phyloP scores from a whole-genome alignment of 2,113 vertebrate genomes.

The Columba janthina region DNA sequence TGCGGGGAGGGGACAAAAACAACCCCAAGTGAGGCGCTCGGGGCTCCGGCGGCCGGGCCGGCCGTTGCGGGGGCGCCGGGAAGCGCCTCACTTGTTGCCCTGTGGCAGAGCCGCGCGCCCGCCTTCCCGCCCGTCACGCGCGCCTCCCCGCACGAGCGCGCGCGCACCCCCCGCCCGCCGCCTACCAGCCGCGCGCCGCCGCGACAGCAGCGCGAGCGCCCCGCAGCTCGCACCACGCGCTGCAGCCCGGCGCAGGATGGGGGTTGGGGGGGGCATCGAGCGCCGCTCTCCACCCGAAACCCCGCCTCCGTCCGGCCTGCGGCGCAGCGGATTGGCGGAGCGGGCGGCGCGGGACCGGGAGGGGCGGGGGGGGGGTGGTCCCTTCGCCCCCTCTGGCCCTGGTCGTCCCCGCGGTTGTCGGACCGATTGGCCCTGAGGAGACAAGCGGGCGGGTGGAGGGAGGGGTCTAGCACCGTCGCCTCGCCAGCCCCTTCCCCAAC shows the following conservation, averaged over 20 bases:
- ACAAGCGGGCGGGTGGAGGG: not conserved
- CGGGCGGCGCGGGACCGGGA: too few species aligned
- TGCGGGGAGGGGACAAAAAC: not conserved
- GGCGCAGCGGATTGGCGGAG: not conserved
- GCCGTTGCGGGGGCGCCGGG: not conserved
- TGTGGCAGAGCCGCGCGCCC: not conserved
- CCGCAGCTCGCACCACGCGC: not conserved
- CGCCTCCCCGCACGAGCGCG: not conserved
- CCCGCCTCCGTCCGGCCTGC: not conserved
- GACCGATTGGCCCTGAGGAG: fast-evolving
- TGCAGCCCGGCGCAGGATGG: not conserved
- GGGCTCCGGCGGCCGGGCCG: not conserved
- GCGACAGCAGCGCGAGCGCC: too few species aligned
- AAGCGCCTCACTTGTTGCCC: not conserved
- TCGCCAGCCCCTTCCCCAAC: too few species aligned
- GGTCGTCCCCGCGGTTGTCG: not conserved
- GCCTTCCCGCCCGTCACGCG: not conserved
- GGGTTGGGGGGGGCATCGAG: too few species aligned
- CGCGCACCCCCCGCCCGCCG: not conserved
- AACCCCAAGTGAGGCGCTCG: fast-evolving
- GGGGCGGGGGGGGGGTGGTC: not conserved
- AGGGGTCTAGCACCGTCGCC: too few species aligned
- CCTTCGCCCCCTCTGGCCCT: fast-evolving
- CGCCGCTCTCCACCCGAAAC: not conserved
- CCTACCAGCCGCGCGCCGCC: not conserved